These are phyloP conservation scores for Chinchilla lanigera DNA, from an alignment of 2,113 vertebrate genomes.

Conservation along the genomic window DNA sequence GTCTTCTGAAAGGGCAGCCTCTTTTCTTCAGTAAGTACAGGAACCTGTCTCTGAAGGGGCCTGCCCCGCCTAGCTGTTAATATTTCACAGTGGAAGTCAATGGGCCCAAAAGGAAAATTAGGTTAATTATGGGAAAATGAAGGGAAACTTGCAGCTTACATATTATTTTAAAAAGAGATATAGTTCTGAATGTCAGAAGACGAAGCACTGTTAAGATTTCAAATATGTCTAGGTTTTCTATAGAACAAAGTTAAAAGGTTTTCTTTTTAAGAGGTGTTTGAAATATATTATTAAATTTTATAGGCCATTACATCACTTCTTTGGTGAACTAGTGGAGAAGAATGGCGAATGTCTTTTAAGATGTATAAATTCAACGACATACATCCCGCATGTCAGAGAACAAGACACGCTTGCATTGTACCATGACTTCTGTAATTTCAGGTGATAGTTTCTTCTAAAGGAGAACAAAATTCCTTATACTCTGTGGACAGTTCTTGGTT, in stretches of 20 bases:
- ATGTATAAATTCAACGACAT: neutral
- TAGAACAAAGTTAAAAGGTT: neutral
- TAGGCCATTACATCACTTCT: neutral
- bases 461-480: neutral
- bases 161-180: conserved; percentile 5
- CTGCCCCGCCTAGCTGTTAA: neutral
- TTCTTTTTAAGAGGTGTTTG: neutral
- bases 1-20: neutral
- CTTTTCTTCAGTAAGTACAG: too few relatives aligned
- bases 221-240: neutral
- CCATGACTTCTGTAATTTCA: neutral
- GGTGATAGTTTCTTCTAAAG: neutral
- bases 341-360: neutral
- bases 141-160: neutral
- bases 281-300: neutral
- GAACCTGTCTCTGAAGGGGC: too few relatives aligned
- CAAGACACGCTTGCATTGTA: neutral
- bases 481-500: neutral
- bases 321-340: neutral
- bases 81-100: neutral
- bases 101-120: neutral
- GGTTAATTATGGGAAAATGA: neutral
- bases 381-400: neutral
- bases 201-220: neutral
- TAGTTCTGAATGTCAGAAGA: neutral